Base-by-base conservation (phyloP, 2,888 invertebrate species). In the Yponomeuta evonymella region DNA sequence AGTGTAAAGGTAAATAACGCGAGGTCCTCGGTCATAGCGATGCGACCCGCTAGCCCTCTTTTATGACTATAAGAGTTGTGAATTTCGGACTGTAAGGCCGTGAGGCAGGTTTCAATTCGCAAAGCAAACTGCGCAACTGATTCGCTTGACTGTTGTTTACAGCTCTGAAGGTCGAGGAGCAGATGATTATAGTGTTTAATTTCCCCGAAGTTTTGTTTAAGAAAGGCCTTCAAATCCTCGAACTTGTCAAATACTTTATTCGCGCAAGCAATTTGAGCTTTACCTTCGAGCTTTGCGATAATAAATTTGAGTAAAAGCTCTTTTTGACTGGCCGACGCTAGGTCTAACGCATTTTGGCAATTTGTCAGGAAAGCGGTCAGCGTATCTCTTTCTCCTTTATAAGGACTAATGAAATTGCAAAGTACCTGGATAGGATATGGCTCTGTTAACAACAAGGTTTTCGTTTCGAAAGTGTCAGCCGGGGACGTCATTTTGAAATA, bases 301-400 rank as follows among this genome's bases (percentile, higher is more conserved):
- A 69, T 69, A 29, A 51, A 69, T 51, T 69, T 69, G n/a, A 69
- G 48, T 29, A 70, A 58, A 23, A 51, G 48, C n/a, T 48, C n/a
- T 12, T 69, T 69, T 69, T 69, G 69, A 15, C 8, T 11, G 11
- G 48, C 51, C 4, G 10, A 23, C 15, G 69, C 58, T 11, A 69
- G 69, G 51, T 51, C 29, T 3, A 51, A 23, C 15, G 69, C 69
- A 51, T 69, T 69, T 11, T 69, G 48, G 29, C 48, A 48, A 30
- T 69, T 69, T 48, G 29, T n/a, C 9, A 69, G 33, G 30, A 69
- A 69, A 48, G 69, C 11, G 29, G 11, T 48, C 12, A 67, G 15
- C 3, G 33, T 67, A 8, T 33, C 67, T 29, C 67, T 67, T 36
- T 36, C 36, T 36, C 36, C 36, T 36, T 36, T 36, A 36, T 36